Base-by-base conservation (phyloP, 2,797 vertebrate genomes). In the Petrocephalus schoutedeni region DNA sequence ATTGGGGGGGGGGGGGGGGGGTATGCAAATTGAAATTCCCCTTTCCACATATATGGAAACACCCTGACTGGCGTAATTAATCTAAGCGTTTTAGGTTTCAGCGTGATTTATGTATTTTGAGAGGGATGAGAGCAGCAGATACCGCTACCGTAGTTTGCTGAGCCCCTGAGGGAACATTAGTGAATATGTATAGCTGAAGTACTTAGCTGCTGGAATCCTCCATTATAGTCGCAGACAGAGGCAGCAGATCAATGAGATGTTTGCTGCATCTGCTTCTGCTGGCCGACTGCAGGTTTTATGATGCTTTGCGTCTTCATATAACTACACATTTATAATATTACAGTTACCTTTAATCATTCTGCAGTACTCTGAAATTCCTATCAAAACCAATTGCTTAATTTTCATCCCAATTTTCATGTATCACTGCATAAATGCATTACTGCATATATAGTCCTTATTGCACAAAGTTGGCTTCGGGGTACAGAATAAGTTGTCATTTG, bases 161-260 rank as follows among this genome's bases (percentile, higher is more conserved):
- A 88, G 32, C n/a, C 57, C 71, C 87, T 14, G 10, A 36, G 19
- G 51, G 83, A 85, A 32, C n/a, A 16, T 54, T 56, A 56, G 57
- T 21, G 14, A 57, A 57, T 58, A 56, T 23, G 9, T 36, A 53
- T 28, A 51, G 41, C 4, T 12, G 5, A 51, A 85, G 83, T 57
- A 28, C 83, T 85, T 57, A 57, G 83, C 53, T 85, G 53, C 12
- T 32, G 14, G 54, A 85, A 58, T 32, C 23, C 53, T 36, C n/a
- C 49, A 28, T 85, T 85, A 36, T 83, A 53, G 49, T 83, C 21
- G n/a, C 23, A 51, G 45, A 21, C n/a, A 53, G 80, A 83, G n/a
- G 80, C n/a, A 14, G 41, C 53, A 36, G 83, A 85, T 85, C 83
- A 32, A 58, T 85, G 49, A 85, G 57, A 85, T 56, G 54, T 57